Evolutionary conservation across 2,113 vertebrate species (phyloP).

Genomic region (Pygoscelis adeliae): DNA sequence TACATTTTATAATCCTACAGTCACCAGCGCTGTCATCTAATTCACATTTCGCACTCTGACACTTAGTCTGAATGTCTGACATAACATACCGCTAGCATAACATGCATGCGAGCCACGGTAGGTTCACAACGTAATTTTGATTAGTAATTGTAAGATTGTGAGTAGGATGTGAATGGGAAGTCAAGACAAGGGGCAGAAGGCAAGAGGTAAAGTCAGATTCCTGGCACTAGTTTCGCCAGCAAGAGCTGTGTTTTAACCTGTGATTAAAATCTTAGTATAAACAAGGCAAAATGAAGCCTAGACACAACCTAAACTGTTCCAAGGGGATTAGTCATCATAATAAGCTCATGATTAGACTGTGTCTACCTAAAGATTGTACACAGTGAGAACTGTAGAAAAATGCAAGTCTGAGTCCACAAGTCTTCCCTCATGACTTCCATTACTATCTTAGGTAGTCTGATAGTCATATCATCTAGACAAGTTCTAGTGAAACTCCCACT

Average conservation of each 20-base stretch:
- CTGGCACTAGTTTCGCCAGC: neutral
- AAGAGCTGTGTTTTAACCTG: neutral
- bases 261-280: neutral
- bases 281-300: neutral
- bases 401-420: neutral
- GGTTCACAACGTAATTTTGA: neutral
- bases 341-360: neutral
- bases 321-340: neutral
- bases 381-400: neutral
- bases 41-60: neutral
- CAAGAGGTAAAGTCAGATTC: neutral
- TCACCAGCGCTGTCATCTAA: neutral
- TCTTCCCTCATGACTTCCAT: neutral
- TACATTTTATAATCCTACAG: neutral
- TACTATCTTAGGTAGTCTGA: neutral
- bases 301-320: neutral
- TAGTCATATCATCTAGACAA: neutral
- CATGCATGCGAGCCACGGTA: fast-evolving
- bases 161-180: neutral
- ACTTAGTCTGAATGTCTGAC: neutral
- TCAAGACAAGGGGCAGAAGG: neutral
- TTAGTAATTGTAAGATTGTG: neutral
- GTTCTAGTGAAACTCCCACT: neutral
- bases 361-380: neutral
- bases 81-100: neutral